These are phyloP conservation scores for Carettochelys insculpta DNA, from an alignment of 2,113 vertebrate genomes.

Conservation along the genomic window DNA sequence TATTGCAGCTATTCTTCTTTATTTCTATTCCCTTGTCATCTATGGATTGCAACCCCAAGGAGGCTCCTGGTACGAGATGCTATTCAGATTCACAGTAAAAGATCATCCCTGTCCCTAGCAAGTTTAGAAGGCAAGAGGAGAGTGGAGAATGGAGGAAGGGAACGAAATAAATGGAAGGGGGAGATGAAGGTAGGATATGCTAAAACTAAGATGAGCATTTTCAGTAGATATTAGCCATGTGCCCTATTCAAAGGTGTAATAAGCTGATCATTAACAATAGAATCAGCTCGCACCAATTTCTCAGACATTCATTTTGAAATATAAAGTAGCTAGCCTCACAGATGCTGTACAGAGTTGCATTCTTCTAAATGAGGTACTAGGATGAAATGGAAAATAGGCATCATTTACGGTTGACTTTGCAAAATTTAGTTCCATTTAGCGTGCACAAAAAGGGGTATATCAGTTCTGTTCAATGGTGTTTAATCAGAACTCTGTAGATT, in stretches of 20 bases:
- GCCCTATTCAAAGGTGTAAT: not conserved
- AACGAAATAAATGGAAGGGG: not conserved
- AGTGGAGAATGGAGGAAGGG: not conserved
- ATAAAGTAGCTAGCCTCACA: accelerated
- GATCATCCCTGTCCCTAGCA: not conserved
- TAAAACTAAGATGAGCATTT: not conserved
- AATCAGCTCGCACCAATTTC: not conserved
- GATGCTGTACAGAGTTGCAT: not conserved
- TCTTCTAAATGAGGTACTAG: not conserved
- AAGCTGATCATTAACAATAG: not conserved
- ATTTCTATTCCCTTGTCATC: not conserved
- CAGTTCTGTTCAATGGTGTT: not conserved
- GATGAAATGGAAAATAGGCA: not conserved
- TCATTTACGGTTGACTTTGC: not conserved
- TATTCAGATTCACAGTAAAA: not conserved
- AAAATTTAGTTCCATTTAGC: not conserved
- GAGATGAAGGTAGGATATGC: too few relatives aligned
- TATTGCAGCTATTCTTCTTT: not conserved
- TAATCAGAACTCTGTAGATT: not conserved
- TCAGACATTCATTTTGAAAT: not conserved
- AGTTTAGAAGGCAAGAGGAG: not conserved
- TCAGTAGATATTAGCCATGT: not conserved
- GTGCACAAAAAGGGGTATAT: not conserved
- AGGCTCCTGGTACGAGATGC: not conserved
- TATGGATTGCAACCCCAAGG: not conserved